Conservation (phyloP, 1,140 invertebrate species). For the Ostrea denselamellosa region DNA sequence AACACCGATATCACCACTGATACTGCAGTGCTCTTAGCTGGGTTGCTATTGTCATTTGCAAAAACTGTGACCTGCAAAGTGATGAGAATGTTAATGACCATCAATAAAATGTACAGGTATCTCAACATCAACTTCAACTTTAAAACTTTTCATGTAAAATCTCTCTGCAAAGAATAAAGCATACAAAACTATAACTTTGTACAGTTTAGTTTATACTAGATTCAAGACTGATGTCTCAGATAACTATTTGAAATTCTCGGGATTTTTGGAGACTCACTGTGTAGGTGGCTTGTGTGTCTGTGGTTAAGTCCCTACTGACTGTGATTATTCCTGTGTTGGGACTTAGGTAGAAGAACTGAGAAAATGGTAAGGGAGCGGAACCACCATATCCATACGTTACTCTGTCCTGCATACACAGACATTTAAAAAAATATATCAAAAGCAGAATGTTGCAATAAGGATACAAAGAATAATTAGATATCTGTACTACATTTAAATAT, state of each 20-base stretch:
- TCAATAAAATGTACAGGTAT: too few relatives aligned
- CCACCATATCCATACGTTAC: not conserved
- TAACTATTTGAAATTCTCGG: not conserved
- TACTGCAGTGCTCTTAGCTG: slow-evolving; percentile 90
- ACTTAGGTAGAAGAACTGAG: slow-evolving; percentile 87
- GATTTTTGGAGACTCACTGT: slow-evolving; percentile 49
- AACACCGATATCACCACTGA: slow-evolving; percentile 87
- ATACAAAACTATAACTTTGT: too few relatives aligned
- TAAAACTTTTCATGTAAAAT: too few relatives aligned
- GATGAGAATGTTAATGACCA: not conserved
- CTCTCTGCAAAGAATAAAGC: too few relatives aligned
- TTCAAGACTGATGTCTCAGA: too few relatives aligned
- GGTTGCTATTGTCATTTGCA: slow-evolving; percentile 91
- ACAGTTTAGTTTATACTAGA: too few relatives aligned
- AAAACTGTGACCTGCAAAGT: slow-evolving; percentile 84
- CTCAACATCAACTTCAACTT: too few relatives aligned
- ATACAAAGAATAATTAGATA: too few relatives aligned
- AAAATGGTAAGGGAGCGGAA: not conserved
- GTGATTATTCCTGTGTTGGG: slow-evolving; percentile 75
- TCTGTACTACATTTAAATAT: too few relatives aligned
- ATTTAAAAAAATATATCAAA: not conserved
- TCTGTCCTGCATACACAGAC: not conserved
- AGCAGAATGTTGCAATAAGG: too few relatives aligned
- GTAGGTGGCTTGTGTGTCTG: slow-evolving; percentile 49
- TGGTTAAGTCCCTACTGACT: slow-evolving; percentile 50